Evolutionary conservation across 2,113 vertebrate species (phyloP), one percentile per base, ranked within the genome.

Genomic region (Copsychus sechellarum): DNA sequence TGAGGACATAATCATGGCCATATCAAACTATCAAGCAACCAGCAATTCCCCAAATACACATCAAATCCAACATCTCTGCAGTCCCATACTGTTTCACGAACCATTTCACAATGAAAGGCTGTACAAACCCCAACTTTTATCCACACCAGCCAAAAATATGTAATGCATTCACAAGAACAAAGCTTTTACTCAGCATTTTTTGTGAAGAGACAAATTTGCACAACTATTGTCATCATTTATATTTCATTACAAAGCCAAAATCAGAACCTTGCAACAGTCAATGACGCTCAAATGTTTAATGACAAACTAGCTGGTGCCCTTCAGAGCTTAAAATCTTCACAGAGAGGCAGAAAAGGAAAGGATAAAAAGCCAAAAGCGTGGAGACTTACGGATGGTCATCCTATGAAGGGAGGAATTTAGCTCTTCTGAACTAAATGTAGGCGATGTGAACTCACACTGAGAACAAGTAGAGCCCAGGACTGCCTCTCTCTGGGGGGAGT

Each of bases 301-400:
- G 67, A 85, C 22, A 89, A 93, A 92, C 0, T 10, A 53, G 38
- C 42, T 65, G 29, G 7, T 77, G 20, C 34, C 76, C 58, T 78
- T 62, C 17, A 81, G 50, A 88, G 17, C 29, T 93, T 90, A 81
- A 18, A 86, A 22, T 86, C 43, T 50, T 53, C 43, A 77, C 6
- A 81, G n/a, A 54, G 13, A 80, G 14, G 28, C n/a, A 82, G 67
- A 80, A 66, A 86, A 79, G 3, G 6, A 94, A 94, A 77, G 26
- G 3, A 17, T 77, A 80, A 73, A 73, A 80, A 78, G 40, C 50
- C 5, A 66, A 88, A 96, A 88, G 40, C 28, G 56, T 8, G 31
- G 47, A 92, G 74, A 94, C 93, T 94, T 95, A 95, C 67, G 57
- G 53, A 85, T 82, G 62, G 86, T 87, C 93, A 95, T 93, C 65